Base-by-base conservation (phyloP, 2,797 vertebrate genomes). In the Serranus cabrilla region DNA sequence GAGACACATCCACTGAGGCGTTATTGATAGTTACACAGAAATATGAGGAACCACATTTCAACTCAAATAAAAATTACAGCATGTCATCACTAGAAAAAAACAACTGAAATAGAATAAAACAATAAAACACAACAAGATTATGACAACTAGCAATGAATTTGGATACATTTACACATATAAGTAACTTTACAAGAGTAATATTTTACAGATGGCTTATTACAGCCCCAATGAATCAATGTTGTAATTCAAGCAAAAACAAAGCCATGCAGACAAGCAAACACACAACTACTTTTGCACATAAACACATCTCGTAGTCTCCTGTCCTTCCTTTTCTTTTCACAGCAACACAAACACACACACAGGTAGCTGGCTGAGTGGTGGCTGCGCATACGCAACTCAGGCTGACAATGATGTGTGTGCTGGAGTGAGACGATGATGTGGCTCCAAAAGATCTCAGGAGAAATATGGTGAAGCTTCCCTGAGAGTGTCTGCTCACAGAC, bases 341-440 rank as follows among this genome's bases (percentile, higher is more conserved):
- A 74, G 7, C 20, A n/a, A 52, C 43, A 67, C 42, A 64, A 57
- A 56, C 43, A 46, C 5, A 46, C 5, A 25, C 60, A 55, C 0
- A 27, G n/a, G 49, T 81, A 80, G 67, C 68, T 57, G 54, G 45
- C 59, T 72, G 72, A 76, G 69, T 49, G 60, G 65, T 79, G 62
- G 62, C 59, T 70, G 49, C 6, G 40, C 57, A 3, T 40, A 49
- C 1, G n/a, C 43, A 71, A 67, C 78, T 70, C 74, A 74, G 70
- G 51, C 67, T 74, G 74, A 79, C 74, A 77, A 60, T 83, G 80
- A 91, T 74, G 82, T 80, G 84, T 76, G 71, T 74, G 77, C 83
- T 81, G 78, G 75, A 88, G 87, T 80, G 87, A 91, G 76, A 90
- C 85, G 25, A 81, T 65, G 58, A 87, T 66, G 58, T 45, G 54